A percentile compares a stretch with the other conserved stretches of the same genome.
Conservation (phyloP, 2,888 invertebrate genomes). For the Galeopsomyia nigrocyanea region DNA sequence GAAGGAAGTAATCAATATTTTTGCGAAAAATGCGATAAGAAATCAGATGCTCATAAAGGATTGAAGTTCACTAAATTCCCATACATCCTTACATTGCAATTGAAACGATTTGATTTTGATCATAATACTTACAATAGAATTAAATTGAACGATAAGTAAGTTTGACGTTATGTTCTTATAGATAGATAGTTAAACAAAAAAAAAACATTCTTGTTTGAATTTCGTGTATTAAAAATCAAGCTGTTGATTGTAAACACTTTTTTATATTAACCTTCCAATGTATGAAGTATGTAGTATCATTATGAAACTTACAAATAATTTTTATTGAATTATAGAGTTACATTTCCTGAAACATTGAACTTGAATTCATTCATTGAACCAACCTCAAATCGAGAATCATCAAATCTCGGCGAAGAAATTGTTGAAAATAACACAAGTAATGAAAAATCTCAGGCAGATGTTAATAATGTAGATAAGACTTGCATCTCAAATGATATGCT, state of each 20-base stretch:
- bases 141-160: conserved; percentile 88
- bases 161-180: conserved; percentile 48
- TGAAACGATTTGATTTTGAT: conserved; percentile 93
- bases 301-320: not conserved
- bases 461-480: conserved; percentile 78
- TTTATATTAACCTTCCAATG: no score
- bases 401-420: conserved; percentile 68
- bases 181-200: conserved; percentile 14
- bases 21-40: conserved; percentile 88
- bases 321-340: conserved; percentile 74
- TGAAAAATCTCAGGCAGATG: conserved; percentile 79
- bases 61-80: conserved; percentile 89
- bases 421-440: conserved; percentile 72
- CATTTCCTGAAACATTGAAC: conserved; percentile 84
- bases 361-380: conserved; percentile 79
- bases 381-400: conserved; percentile 61
- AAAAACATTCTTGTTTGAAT: conserved; percentile 23
- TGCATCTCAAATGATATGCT: conserved; percentile 61
- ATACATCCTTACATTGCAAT: conserved; percentile 86
- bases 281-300: no score
- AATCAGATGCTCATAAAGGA: conserved; percentile 92
- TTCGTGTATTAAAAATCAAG: not conserved
- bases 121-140: conserved; percentile 86
- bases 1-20: conserved; percentile 89
- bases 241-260: no score